Evolutionary conservation across 2,113 vertebrate genomes (phyloP), one percentile per base, ranked within the genome.

Genomic region (Marcusenius ussheri): DNA sequence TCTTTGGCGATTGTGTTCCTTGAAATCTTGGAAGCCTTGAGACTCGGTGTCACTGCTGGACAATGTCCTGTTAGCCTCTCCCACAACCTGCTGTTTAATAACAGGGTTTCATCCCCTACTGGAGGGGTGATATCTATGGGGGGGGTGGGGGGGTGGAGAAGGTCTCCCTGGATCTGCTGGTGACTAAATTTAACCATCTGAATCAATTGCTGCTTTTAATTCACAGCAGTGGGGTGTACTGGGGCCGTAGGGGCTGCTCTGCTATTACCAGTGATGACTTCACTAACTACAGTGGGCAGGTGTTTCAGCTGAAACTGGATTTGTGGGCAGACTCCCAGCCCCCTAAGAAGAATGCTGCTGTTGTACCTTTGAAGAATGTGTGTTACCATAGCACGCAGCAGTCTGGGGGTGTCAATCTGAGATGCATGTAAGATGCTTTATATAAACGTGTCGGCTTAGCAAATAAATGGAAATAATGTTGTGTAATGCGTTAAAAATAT

Each of bases 151-250:
- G 49, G 35, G 35, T 9, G n/a, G 27, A 56, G 9, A 35, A 19
- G 27, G 50, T 51, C 49, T 53, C 49, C 15, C 31, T 51, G 85
- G 85, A 35, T 53, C 31, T 53, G 6, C 85, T 53, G 50, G 31
- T 21, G 15, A n/a, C 85, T 87, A 39, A 87, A 56, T 87, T 19
- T 87, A 86, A 86, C 84, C 84, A 86, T 13, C 21, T 51, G 47
- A 50, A 86, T 86, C 84, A 86, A 86, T 86, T 86, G 45, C 13
- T 31, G 84, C 84, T 86, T 50, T 86, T 51, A 87, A 87, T 56
- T 87, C 85, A 27, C 46, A 87, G 31, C 17, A 3, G 6, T 53
- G 13, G 85, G 31, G 49, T 9, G 13, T 27, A 87, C 1, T 50
- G 47, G 11, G n/a, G 31, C 56, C 3, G 2, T 35, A 19, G 50